Evolutionary conservation across 23 tunicate genomes (phyloP), one percentile per base, ranked within the genome.

Genomic region (Trididemnum miniatum): DNA sequence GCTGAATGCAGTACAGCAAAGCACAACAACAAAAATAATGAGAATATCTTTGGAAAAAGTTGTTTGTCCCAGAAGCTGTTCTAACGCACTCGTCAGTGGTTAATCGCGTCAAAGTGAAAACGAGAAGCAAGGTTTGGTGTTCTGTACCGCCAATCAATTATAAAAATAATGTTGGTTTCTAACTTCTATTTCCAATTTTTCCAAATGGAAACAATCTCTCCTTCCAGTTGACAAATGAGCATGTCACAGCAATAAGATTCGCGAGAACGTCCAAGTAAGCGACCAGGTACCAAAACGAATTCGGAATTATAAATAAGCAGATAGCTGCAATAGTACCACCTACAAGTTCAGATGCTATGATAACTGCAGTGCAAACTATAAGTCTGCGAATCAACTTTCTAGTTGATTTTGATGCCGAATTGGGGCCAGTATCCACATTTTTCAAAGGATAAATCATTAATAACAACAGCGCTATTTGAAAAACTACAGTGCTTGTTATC

Each of bases 221-320:
- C 28, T 77, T 65, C 87, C 87, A 83, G 38, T 83, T 83, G 0
- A 78, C 73, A 24, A 74, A 71, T 5, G 87, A 71, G 35, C 34
- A 83, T 23, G 78, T 63, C 3, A 74, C 51, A 5, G 87, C 71
- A n/a, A 73, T 26, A 1, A 77, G 40, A 31, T 83, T 83, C 22
- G 62, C 15, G 20, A 73, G 35, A 24, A 83, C 52, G 60, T 83
- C 87, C 24, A 51, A 65, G 40, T 83, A 81, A 7, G 74, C 67
- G 20, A 83, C 69, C 7, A 83, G 51, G 1, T 80, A 83, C 87
- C 87, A 83, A 33, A 73, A 83, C 4, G 87, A 83, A 57, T 83
- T 81, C 2, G 80, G 87, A 0, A 73, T 73, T 23, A 83, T 28
- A 2, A 74, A 7, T 9, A 83, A 20, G 51, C 87, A 65, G n/a